Evolutionary conservation across 2,888 invertebrate genomes (phyloP).

Genomic region (Zygothrica quintamaculata): DNA sequence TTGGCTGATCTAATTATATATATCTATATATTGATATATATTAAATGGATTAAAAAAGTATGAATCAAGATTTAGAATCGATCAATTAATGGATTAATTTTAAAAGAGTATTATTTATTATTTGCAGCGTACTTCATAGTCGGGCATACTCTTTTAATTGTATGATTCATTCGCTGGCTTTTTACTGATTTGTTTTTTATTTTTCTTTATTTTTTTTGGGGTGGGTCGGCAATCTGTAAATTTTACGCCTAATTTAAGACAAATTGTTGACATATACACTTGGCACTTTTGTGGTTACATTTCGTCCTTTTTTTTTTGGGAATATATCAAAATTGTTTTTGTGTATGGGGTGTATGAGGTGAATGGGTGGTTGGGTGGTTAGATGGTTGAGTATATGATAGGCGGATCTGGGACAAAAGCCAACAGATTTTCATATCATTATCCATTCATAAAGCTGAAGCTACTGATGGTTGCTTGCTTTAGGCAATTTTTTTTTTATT

Average conservation of each 20-base stretch:
- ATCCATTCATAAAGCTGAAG: slow-evolving; percentile 28
- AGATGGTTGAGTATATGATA: background rate
- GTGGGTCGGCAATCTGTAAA: slow-evolving; percentile 71
- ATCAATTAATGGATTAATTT: too few species aligned
- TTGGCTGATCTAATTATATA: too few species aligned
- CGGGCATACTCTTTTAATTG: background rate
- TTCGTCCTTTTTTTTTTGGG: background rate
- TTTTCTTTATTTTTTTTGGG: slow-evolving; percentile 13
- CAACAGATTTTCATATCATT: slow-evolving; percentile 78
- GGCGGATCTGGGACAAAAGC: slow-evolving; percentile 58
- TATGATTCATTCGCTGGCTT: background rate
- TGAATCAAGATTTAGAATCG: too few species aligned
- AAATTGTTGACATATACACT: slow-evolving; percentile 80
- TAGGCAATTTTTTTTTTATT: slow-evolving; percentile 46
- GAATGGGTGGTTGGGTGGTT: too few species aligned
- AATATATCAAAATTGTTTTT: background rate
- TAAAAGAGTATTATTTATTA: background rate
- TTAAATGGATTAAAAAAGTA: too few species aligned
- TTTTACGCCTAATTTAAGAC: slow-evolving; percentile 83
- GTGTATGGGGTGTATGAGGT: background rate
- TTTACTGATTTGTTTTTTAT: background rate
- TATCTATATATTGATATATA: too few species aligned
- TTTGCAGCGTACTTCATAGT: slow-evolving; percentile 3
- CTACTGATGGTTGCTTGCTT: slow-evolving; percentile 25
- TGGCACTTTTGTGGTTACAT: slow-evolving; percentile 42